Base-by-base conservation (phyloP, 2,797 vertebrate species). In the Pogoniulus pusillus region DNA sequence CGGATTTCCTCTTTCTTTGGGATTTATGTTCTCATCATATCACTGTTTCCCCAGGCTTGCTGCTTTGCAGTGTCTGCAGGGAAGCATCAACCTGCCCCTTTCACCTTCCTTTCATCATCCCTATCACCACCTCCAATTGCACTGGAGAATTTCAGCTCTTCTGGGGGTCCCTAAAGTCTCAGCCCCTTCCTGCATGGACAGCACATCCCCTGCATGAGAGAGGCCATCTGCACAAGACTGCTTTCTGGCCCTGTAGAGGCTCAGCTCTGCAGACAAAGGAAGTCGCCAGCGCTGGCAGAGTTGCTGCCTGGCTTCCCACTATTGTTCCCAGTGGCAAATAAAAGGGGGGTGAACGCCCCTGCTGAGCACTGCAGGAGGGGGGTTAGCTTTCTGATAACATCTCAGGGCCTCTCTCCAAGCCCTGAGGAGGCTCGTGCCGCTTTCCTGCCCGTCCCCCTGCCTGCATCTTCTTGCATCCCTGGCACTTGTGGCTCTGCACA, bases 321-420 rank as follows among this genome's bases (percentile, higher is more conserved):
- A 93, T 96, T 96, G 90, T 96, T 95, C 88, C 85, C 75, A 62
- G 55, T 93, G 91, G 88, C 91, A 94, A 94, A 80, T 93, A 79
- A 68, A 91, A 88, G 65, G 30, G 84, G 93, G 86, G 93, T 94
- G 75, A 92, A 93, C 71, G 69, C 83, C 91, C 83, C 93, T 80
- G 86, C 75, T 64, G 81, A 84, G 81, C 64, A 54, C 22, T 91
- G 81, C 79, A 88, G 65, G 24, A 88, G 58, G 45, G 59, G 83
- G 75, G 32, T 82, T 82, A 91, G 65, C 51, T 60, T 90, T 93
- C 84, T 0, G 6, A 58, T 70, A 51, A 82, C 79, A 92, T 92
- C 85, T 84, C 57, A 27, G 0, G 14, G 49, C 57, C 68, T 32
- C 64, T 91, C 60, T 94, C 85, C 49, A 68, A 79, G 82, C 62